A percentile compares a stretch with the other conserved stretches of the same genome.
phyloP scores from a whole-genome alignment of 2,113 vertebrate species.

The Sigmodon hispidus region DNA sequence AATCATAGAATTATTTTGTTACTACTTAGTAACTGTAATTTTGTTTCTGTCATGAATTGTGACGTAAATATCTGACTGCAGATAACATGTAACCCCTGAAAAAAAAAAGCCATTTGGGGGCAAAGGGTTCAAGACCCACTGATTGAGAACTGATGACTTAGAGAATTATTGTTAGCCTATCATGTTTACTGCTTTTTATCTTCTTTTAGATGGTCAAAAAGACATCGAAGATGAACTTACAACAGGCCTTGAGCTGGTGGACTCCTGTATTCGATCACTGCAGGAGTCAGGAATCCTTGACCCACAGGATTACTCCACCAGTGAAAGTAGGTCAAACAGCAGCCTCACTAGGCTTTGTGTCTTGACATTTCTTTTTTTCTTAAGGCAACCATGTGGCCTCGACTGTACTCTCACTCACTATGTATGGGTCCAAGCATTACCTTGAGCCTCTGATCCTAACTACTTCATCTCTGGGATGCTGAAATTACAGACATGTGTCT shows the following conservation, averaged over 20 bases:
- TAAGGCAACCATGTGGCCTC: neutral
- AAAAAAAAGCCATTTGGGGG: neutral
- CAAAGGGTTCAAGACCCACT: neutral
- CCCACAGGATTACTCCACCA: slow-evolving; percentile 93
- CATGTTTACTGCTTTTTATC: slow-evolving; percentile 13
- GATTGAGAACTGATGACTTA: neutral
- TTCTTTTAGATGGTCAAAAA: slow-evolving; percentile 94
- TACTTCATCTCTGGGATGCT: neutral
- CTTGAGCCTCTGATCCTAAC: neutral
- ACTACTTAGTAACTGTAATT: neutral
- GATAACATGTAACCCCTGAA: too few species aligned
- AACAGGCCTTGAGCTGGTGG: slow-evolving; percentile 97
- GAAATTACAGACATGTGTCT: neutral
- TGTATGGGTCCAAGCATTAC: neutral
- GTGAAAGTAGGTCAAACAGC: slow-evolving; percentile 91
- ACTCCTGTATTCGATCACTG: slow-evolving; percentile 97
- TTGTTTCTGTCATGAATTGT: neutral
- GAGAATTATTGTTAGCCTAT: neutral
- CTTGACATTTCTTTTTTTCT: neutral
- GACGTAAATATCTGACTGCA: neutral
- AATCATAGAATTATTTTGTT: neutral
- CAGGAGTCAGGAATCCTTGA: slow-evolving; percentile 98
- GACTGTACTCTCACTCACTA: neutral
- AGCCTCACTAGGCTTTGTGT: neutral
- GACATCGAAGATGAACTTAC: slow-evolving; percentile 99